Evolutionary conservation across 2,797 vertebrate genomes (phyloP).

Genomic region (Clamator glandarius): DNA sequence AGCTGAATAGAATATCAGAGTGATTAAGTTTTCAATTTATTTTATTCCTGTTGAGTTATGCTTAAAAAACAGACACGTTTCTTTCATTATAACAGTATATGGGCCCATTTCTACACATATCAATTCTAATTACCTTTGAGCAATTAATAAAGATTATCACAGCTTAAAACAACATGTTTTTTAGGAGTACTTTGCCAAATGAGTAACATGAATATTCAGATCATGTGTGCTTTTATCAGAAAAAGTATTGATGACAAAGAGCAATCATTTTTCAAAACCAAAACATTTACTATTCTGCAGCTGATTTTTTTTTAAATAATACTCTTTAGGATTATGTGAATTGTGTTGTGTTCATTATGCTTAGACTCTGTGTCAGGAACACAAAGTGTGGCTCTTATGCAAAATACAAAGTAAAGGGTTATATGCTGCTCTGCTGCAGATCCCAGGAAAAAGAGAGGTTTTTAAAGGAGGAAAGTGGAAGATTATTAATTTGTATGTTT

Average conservation of each 20-base stretch:
- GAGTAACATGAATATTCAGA: constrained; percentile 35
- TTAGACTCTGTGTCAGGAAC: neutral
- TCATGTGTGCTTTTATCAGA: neutral
- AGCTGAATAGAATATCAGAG: neutral
- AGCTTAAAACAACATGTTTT: neutral
- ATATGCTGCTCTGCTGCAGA: neutral
- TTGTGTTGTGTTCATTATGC: neutral
- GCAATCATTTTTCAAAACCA: neutral
- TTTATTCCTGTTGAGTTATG: constrained; percentile 31
- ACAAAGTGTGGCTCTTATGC: neutral
- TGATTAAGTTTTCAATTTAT: constrained; percentile 44
- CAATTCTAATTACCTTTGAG: constrained; percentile 56
- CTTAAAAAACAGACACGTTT: constrained; percentile 4
- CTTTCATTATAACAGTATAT: neutral
- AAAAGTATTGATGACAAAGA: neutral
- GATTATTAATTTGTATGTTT: neutral
- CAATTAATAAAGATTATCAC: constrained; percentile 53
- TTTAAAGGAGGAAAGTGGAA: neutral
- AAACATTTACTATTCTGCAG: neutral
- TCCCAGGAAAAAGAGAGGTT: neutral
- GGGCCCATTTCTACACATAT: constrained; percentile 5
- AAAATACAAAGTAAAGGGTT: neutral
- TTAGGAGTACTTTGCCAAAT: constrained; percentile 13
- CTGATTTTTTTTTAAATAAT: neutral
- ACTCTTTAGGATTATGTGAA: neutral